Conservation (phyloP, 2,888 invertebrate species). For the Diaprepes abbreviatus region DNA sequence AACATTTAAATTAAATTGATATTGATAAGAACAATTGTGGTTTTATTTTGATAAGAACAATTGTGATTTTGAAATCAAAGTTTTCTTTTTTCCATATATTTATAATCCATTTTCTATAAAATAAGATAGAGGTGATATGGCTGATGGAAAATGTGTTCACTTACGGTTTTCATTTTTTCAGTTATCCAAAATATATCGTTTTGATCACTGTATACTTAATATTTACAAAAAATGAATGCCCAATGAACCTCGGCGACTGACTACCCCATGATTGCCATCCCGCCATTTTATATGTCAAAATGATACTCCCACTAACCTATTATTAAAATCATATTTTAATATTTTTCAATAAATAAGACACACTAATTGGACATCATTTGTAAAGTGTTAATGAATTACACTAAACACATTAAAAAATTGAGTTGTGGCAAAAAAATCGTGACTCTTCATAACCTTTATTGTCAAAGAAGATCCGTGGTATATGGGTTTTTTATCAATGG, state of each 20-base stretch:
- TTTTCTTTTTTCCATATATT: no score
- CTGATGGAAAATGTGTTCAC: neutral
- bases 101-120: no score
- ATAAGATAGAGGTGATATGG: no score
- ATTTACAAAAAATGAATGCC: neutral
- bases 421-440: slow-evolving; percentile 44
- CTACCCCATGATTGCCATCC: slow-evolving; percentile 6
- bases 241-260: neutral
- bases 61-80: no score
- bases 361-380: slow-evolving; percentile 35
- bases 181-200: neutral
- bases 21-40: no score
- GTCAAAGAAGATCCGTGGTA: slow-evolving; percentile 38
- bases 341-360: slow-evolving; percentile 33
- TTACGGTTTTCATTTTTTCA: neutral
- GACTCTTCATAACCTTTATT: slow-evolving; percentile 42
- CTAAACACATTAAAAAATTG: slow-evolving; percentile 38
- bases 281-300: slow-evolving; percentile 14
- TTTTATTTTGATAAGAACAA: no score
- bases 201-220: neutral
- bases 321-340: slow-evolving; percentile 13
- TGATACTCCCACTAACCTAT: slow-evolving; percentile 12
- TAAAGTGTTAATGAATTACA: slow-evolving; percentile 40
- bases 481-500: slow-evolving; percentile 42
- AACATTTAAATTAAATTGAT: no score